Evolutionary conservation across 64 coral and sea anemone genomes (phyloP), one percentile per base, ranked within the genome.

Genomic region (Stylophora pistillata): DNA sequence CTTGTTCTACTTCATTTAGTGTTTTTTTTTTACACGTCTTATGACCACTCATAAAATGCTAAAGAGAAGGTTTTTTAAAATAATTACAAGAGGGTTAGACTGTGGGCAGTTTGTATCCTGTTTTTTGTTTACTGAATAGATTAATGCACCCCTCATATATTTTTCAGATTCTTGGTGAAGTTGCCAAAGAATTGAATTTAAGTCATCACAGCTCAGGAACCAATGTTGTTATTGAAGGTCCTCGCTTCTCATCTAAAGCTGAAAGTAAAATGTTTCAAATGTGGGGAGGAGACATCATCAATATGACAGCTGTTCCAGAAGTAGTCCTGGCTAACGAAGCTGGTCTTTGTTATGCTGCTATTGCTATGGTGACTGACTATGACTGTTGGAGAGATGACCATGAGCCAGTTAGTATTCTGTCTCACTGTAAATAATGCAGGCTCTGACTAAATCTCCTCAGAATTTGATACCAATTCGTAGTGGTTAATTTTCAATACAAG

Each of bases 351-450:
- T 99, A 99, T 83, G 90, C 97, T 55, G 87, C 93, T 64, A 91
- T 99, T 84, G 90, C 93, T 70, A 95, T 99, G 90, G 97, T 99
- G 57, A 99, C 97, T 31, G 97, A 99, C 68, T 99, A 99, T 63
- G 97, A 99, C 72, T 99, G 89, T 61, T 99, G 96, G 96, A 87
- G 92, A 26, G 87, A 93, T 64, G 93, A 99, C 13, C 76, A 79
- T 87, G 90, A 95, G 31, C 93, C 93, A 20, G 96, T 99, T 85
- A 27, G 87, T 86, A 26, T 15, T 47, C 23, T n/a, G 0, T 55
- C 76, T 69, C 3, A 33, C 23, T 71, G 72, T 86, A 17, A 86
- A 18, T 73, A 10, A 55, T 57, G 16, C 55, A 80, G 17, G 27
- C 30, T n/a, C n/a, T n/a, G n/a, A n/a, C n/a, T 47, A 47, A 47